A percentile compares a stretch with the other conserved stretches of the same genome.
phyloP scores from a whole-genome alignment of 2,113 vertebrate genomes.

The Eupsittula cactorum region DNA sequence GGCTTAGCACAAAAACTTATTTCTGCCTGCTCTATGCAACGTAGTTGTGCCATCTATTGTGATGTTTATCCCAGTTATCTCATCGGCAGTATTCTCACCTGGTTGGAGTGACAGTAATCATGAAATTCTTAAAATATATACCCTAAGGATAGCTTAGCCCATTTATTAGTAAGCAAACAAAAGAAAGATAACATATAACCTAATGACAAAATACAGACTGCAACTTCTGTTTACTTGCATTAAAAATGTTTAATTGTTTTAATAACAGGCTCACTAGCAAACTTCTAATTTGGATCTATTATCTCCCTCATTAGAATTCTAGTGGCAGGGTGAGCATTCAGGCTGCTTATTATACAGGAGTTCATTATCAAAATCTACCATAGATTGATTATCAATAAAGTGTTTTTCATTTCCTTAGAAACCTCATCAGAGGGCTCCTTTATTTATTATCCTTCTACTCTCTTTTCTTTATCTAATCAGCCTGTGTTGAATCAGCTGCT shows the following conservation, averaged over 20 bases:
- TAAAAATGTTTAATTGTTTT: conserved; percentile 73
- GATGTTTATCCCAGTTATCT: background rate
- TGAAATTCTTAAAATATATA: background rate
- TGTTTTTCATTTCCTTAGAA: conserved; percentile 57
- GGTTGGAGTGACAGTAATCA: background rate
- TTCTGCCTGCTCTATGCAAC: background rate
- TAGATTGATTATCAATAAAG: conserved; percentile 61
- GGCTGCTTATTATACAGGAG: conserved; percentile 49
- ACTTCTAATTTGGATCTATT: conserved; percentile 30
- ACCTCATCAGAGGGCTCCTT: background rate
- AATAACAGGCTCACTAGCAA: conserved; percentile 60
- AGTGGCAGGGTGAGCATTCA: background rate
- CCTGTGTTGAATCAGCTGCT: conserved; percentile 50
- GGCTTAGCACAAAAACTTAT: background rate
- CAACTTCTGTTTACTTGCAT: conserved; percentile 19
- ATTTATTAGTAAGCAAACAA: background rate
- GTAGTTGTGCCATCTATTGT: background rate
- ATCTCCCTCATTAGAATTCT: conserved; percentile 45
- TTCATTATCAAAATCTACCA: conserved; percentile 64
- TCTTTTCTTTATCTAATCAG: conserved; percentile 57
- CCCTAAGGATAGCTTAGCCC: background rate
- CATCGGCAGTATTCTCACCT: background rate
- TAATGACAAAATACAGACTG: conserved; percentile 4
- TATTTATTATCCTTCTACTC: conserved; percentile 43
- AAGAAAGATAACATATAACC: conserved; percentile 17